Conservation (phyloP, 2,797 vertebrate species). For the Rhincodon typus region DNA sequence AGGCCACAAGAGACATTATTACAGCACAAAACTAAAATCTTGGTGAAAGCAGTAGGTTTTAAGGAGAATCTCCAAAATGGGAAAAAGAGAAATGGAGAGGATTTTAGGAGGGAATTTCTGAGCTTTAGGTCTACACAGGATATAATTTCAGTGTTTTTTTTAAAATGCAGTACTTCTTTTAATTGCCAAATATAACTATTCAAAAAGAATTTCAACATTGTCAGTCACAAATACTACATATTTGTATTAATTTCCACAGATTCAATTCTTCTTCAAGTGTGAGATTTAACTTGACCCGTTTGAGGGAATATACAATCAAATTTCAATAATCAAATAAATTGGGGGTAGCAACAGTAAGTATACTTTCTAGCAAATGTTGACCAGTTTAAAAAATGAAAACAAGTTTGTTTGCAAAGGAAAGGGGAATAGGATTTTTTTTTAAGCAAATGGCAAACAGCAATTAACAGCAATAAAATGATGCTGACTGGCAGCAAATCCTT, state of each 20-base stretch:
- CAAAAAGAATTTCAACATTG: background rate
- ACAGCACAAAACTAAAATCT: no score
- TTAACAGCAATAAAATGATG: constrained; percentile 43
- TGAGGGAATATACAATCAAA: background rate
- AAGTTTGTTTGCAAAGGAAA: background rate
- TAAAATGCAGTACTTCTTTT: background rate
- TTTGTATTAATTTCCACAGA: background rate
- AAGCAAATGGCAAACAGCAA: constrained; percentile 38
- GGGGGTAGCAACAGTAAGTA: background rate
- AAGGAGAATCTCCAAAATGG: no score
- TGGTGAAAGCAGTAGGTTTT: no score
- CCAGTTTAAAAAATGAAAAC: background rate
- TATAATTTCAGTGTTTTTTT: no score
- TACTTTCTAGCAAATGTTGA: background rate
- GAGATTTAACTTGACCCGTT: background rate
- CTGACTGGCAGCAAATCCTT: constrained; percentile 45
- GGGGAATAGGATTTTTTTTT: background rate
- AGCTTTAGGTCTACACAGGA: no score
- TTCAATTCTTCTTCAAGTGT: background rate
- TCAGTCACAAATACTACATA: background rate
- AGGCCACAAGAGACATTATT: no score
- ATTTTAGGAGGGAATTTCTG: no score
- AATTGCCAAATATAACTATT: background rate
- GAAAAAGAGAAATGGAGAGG: no score
- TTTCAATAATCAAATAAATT: background rate